phyloP scores from a whole-genome alignment of 2,113 vertebrate genomes.

The Henicopernis longicauda region DNA sequence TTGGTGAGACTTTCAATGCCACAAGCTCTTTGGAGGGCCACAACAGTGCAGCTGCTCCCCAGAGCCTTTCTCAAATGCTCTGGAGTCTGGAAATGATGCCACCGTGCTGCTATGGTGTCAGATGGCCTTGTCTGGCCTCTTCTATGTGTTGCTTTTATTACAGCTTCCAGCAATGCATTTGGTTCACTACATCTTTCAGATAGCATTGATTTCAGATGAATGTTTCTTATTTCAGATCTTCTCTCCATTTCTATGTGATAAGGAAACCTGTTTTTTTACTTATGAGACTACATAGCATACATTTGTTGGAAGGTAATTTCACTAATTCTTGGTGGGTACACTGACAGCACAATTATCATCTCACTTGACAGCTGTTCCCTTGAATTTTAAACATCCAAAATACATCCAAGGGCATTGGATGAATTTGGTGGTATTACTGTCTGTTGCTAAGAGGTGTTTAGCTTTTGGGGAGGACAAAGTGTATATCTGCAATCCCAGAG shows the following conservation, averaged over 20 bases:
- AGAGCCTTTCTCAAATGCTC: background rate
- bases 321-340: background rate
- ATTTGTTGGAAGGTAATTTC: background rate
- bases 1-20: background rate
- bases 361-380: slow-evolving; percentile 26
- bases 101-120: background rate
- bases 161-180: background rate
- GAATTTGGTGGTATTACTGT: background rate
- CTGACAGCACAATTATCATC: slow-evolving; percentile 26
- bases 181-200: background rate
- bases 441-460: background rate
- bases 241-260: background rate
- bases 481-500: background rate
- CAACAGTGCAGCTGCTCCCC: background rate
- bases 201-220: background rate
- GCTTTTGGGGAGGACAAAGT: background rate
- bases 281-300: background rate
- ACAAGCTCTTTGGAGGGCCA: background rate
- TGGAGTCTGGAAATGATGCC: background rate
- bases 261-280: background rate
- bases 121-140: background rate
- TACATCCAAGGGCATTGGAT: background rate
- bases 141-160: background rate
- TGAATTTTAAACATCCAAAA: slow-evolving; percentile 30
- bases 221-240: background rate